These are phyloP conservation scores for Eospalax fontanierii DNA, from an alignment of 2,797 vertebrate species.

Conservation along the genomic window DNA sequence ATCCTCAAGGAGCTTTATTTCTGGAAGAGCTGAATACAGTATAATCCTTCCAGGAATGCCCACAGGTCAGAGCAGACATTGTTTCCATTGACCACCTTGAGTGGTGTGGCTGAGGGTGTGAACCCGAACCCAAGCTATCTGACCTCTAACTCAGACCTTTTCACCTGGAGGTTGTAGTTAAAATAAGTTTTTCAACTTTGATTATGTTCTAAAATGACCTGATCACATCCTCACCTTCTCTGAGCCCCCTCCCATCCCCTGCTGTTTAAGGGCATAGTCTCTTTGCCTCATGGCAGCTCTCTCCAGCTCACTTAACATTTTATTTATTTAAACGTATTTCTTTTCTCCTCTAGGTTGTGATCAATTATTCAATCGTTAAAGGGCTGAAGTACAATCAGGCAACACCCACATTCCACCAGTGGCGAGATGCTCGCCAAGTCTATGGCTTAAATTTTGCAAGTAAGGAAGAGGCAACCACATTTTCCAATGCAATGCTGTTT, in stretches of 20 bases:
- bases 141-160: not conserved
- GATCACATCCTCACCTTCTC: accelerated
- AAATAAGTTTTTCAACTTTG: not conserved
- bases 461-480: constrained; percentile 98
- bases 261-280: not conserved
- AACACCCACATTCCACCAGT: constrained; percentile 99
- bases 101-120: not conserved
- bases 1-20: not conserved
- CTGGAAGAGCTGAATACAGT: not conserved
- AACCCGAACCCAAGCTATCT: not conserved
- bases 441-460: constrained; percentile 99
- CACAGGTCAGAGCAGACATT: not conserved
- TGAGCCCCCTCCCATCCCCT: not conserved
- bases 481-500: constrained; percentile 98
- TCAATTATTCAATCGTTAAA: constrained; percentile 99
- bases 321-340: constrained; percentile 66
- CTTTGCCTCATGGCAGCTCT: not conserved
- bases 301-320: constrained; percentile 58
- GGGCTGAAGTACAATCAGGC: constrained; percentile 99
- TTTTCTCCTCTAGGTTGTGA: constrained; percentile 94
- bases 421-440: constrained; percentile 98
- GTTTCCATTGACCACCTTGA: not conserved
- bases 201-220: not conserved
- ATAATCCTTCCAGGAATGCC: not conserved
- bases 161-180: not conserved